A percentile compares a stretch with the other conserved stretches of the same genome.
Evolutionary conservation across 2,797 vertebrate genomes (phyloP).

Genomic region (Capromys pilorides): DNA sequence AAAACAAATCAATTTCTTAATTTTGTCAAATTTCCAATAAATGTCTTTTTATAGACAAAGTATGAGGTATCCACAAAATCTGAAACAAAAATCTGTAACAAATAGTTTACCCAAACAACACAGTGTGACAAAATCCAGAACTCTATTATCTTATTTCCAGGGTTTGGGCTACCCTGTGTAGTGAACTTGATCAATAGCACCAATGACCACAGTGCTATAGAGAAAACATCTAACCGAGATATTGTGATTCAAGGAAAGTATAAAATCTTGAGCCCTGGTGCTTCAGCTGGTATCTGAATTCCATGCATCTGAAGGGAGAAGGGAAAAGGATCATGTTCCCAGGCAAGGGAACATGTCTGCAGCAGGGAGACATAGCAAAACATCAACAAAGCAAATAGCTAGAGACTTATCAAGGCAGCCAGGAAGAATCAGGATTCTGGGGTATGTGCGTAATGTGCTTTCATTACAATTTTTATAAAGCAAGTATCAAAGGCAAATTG

Average conservation of each 20-base stretch:
- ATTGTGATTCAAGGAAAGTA: not conserved
- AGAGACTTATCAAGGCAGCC: not conserved
- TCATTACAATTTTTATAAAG: not conserved
- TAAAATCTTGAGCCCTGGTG: not conserved
- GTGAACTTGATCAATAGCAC: not conserved
- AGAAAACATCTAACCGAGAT: constrained; percentile 3
- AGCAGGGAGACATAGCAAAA: rapidly evolving
- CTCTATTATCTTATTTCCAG: not conserved
- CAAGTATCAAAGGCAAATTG: not conserved
- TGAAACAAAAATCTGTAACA: not conserved
- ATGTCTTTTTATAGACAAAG: not conserved
- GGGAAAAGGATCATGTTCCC: not conserved
- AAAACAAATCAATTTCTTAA: not conserved
- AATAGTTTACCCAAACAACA: not conserved
- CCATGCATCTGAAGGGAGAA: not conserved
- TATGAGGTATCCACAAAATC: not conserved
- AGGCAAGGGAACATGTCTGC: not conserved
- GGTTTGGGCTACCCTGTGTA: not conserved
- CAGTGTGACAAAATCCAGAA: not conserved
- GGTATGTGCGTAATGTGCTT: too few species aligned
- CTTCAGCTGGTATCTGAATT: not conserved
- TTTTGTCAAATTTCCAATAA: constrained; percentile 21
- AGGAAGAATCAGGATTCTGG: not conserved
- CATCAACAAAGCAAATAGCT: not conserved
- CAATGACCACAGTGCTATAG: not conserved